Conservation (phyloP, 2,113 vertebrate species). For the Silurus glanis region DNA sequence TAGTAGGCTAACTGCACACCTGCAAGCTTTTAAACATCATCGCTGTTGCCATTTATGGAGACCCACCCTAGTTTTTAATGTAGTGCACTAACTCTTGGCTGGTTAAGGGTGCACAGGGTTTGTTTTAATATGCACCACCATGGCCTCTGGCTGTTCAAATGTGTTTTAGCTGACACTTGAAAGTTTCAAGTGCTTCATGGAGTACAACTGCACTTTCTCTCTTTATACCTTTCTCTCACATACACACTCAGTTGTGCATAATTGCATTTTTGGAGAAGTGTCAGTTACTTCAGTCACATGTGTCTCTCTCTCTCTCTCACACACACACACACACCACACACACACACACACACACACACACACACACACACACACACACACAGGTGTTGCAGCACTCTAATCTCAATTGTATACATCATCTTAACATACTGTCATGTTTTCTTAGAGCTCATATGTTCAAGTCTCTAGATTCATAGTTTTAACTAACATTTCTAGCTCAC, state of each 20-base stretch:
- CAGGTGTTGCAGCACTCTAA: too few relatives aligned
- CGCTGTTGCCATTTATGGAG: constrained; percentile 59
- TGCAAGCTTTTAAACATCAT: constrained; percentile 77
- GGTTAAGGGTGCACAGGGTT: constrained; percentile 51
- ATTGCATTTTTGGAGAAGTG: neutral
- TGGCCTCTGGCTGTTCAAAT: constrained; percentile 4
- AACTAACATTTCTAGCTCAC: neutral
- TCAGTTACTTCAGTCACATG: neutral
- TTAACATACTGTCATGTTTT: neutral
- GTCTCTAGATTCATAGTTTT: neutral
- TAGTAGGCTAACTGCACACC: constrained; percentile 63
- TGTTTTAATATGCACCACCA: neutral
- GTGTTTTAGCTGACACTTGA: constrained; percentile 27
- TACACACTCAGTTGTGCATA: neutral
- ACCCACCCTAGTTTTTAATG: constrained; percentile 58
- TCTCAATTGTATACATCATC: neutral
- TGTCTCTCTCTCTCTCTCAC: too few relatives aligned
- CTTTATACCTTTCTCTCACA: neutral
- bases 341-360: neutral
- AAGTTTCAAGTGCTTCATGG: constrained; percentile 21
- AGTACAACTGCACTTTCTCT: neutral
- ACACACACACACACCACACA: neutral
- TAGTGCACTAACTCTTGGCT: constrained; percentile 58
- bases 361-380: neutral
- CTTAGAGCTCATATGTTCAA: neutral